Evolutionary conservation across 2,888 invertebrate species (phyloP), one percentile per base, ranked within the genome.

Genomic region (Himalopsyche tibetana): DNA sequence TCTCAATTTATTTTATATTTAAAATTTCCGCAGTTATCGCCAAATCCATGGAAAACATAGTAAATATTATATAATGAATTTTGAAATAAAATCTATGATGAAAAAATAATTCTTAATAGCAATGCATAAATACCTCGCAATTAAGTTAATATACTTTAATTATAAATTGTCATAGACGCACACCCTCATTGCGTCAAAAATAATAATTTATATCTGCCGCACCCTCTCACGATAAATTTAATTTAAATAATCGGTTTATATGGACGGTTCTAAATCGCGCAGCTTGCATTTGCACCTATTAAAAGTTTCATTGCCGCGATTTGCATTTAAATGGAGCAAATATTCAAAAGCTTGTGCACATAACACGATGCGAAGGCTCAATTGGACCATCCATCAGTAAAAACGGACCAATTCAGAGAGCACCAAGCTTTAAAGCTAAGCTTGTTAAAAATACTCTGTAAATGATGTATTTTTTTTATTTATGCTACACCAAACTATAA

Each of bases 251-350:
- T 74, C 38, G 38, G 74, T 74, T 74, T 38, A 74, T 74, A 74
- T 38, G 74, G 15, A 74, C 38, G 74, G 38, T 36, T 38, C 36
- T 74, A 74, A 74, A 74, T 38, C 38, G 74, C 74, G 38, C 74
- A 74, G 74, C 28, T 36, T 74, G 74, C 36, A 74, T 74, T 74
- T 38, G 74, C 74, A 74, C 74, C 74, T 74, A 69, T 69, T 69
- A 74, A 74, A 74, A 74, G 74, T 74, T 80, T 45, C 81, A 84
- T 80, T 84, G 80, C 63, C 28, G 28, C 17, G 55, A 56, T 84
- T 84, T 84, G 84, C 84, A 84, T 84, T 56, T 84, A 84, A 84
- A 84, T 84, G 80, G 69, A 45, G 9, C 74, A 36, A 74, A 74
- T 74, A 74, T 74, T 38, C 74, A 74, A 74, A 74, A 74, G 38